Percentiles rank a stretch among this genome's conserved stretches.
Conservation (phyloP, 2,888 invertebrate genomes). For the Drosophila rubida region DNA sequence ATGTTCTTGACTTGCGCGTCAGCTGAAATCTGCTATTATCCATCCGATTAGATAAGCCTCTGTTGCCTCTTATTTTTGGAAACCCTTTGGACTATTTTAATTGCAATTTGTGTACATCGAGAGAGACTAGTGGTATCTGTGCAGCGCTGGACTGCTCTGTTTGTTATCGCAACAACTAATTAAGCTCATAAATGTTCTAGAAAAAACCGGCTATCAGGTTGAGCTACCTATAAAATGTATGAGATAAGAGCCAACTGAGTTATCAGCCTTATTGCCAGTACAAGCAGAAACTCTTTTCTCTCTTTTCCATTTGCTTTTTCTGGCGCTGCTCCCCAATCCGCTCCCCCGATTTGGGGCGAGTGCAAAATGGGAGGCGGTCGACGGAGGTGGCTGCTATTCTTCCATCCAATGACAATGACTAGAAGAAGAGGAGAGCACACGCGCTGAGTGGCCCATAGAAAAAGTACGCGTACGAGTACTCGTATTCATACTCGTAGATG, state of each 20-base stretch:
- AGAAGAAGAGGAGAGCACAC: constrained; percentile 54
- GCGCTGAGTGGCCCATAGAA: constrained; percentile 53
- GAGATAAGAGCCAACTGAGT: constrained; percentile 38
- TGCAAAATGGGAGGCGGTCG: neutral
- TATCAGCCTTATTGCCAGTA: constrained; percentile 15
- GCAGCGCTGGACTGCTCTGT: too few relatives aligned
- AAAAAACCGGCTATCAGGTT: constrained; percentile 44
- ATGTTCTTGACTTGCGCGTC: neutral
- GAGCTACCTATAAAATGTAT: constrained; percentile 37
- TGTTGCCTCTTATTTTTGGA: constrained; percentile 12
- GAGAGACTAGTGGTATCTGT: constrained; percentile 23
- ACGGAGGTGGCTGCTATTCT: neutral
- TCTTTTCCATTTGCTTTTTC: neutral
- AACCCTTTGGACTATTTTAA: constrained; percentile 11
- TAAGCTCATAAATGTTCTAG: constrained; percentile 37
- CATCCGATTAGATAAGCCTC: too few relatives aligned
- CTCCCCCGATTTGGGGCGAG: neutral
- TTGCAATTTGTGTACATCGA: neutral
- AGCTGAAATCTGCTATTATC: constrained; percentile 2
- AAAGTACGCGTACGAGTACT: constrained; percentile 26
- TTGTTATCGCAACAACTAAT: constrained; percentile 40
- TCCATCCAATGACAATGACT: constrained; percentile 36
- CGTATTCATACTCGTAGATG: neutral
- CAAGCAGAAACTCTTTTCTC: constrained; percentile 3
- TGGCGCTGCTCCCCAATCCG: neutral